Evolutionary conservation across 2,113 vertebrate genomes (phyloP), one percentile per base, ranked within the genome.

Genomic region (Callospermophilus lateralis): DNA sequence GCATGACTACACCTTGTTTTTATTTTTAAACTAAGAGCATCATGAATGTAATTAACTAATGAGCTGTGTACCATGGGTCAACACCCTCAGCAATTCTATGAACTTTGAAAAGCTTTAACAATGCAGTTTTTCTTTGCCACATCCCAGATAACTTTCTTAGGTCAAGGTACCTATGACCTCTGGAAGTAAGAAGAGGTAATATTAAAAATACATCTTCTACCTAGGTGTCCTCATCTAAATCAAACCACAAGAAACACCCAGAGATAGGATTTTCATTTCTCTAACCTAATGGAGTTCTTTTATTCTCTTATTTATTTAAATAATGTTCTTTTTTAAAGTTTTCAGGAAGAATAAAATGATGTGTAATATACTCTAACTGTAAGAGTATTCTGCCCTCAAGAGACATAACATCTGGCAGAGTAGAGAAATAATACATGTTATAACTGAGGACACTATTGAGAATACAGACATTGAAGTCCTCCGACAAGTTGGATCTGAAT

Each of bases 21-120:
- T 79, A 74, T 65, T 93, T 95, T 95, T 90, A 73, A 94, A 94
- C 89, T 91, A 79, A 83, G 86, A 97, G 20, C 37, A 92, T 92
- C 65, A 79, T 76, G 93, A 93, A 53, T 74, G n/a, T 67, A 65
- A 80, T 92, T 84, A 96, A 93, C 16, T 81, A 86, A 88, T 80
- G 68, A 70, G 37, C 78, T 45, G 76, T 39, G 22, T 12, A 9
- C 28, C n/a, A 12, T 26, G 51, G 63, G 89, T 95, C 85, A 74
- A 74, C 2, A 24, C 53, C 76, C 51, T 83, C 32, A 83, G 67
- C 53, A 67, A 84, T 5, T 26, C 34, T 84, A 37, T 53, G 22
- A 93, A 94, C 53, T 63, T 58, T 11, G 48, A 34, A 94, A 96
- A 95, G 32, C 58, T 92, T 92, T 88, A 77, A 84, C 81, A 53